Evolutionary conservation across 2,797 vertebrate species (phyloP).

Genomic region (Acrocephalus scirpaceus): DNA sequence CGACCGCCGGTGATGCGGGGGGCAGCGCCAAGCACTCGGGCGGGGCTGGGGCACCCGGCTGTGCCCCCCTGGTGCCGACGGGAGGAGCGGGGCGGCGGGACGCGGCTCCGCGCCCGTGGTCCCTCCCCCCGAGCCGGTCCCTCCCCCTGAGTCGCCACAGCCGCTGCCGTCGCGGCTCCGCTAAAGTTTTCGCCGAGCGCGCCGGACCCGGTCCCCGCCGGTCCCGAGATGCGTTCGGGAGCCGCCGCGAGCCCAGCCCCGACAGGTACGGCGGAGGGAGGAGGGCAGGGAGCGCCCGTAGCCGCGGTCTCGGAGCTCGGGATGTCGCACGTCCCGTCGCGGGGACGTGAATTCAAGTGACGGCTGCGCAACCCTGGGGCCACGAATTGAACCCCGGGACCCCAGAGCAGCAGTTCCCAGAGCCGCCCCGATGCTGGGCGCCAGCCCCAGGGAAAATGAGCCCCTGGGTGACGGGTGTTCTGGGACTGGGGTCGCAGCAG

Average conservation of each 20-base stretch:
- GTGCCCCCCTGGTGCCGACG: neutral
- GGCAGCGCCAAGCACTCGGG: neutral
- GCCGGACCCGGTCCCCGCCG: neutral
- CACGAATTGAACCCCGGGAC: neutral
- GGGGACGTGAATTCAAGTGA: neutral
- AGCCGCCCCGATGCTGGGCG: neutral
- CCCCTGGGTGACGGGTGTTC: neutral
- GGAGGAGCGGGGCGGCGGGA: neutral
- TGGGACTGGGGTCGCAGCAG: neutral
- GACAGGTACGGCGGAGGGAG: neutral
- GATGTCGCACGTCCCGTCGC: neutral
- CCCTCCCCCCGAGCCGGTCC: slow-evolving; percentile 14
- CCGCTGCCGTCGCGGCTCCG: neutral
- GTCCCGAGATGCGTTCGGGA: slow-evolving; percentile 33
- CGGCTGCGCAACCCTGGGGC: neutral
- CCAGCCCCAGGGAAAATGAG: neutral
- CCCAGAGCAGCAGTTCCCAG: neutral
- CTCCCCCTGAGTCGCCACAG: neutral
- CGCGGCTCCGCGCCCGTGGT: neutral
- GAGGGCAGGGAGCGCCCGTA: neutral
- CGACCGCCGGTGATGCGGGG: neutral
- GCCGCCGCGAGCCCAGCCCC: neutral
- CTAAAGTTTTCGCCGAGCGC: slow-evolving; percentile 38
- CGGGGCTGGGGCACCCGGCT: neutral
- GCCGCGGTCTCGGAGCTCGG: neutral